phyloP scores from a whole-genome alignment of 2,797 vertebrate genomes.

The Pantherophis alleghaniensis region DNA sequence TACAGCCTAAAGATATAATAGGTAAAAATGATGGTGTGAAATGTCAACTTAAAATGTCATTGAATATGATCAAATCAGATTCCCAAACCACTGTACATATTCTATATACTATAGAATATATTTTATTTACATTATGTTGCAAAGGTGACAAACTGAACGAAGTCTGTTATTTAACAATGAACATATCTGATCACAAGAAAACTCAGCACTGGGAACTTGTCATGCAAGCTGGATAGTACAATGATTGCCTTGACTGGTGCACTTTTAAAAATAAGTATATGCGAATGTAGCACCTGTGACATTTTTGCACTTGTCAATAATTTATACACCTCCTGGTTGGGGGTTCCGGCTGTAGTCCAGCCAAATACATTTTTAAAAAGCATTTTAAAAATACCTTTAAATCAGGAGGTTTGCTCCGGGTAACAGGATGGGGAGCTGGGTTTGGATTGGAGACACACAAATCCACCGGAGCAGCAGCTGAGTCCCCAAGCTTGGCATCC shows the following conservation, averaged over 20 bases:
- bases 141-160: not conserved
- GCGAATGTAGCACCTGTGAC: not conserved
- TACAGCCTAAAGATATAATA: not conserved
- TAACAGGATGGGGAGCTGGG: slow-evolving; percentile 55
- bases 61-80: not conserved
- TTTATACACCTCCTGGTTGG: slow-evolving; percentile 13
- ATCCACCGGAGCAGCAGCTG: slow-evolving; percentile 45
- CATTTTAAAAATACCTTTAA: slow-evolving; percentile 71
- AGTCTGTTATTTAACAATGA: not conserved
- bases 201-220: not conserved
- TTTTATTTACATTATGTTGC: not conserved
- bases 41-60: not conserved
- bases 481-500: slow-evolving; percentile 68
- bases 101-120: not conserved
- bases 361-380: not conserved
- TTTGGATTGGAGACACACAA: slow-evolving; percentile 53
- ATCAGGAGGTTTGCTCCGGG: slow-evolving; percentile 78
- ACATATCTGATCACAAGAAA: not conserved
- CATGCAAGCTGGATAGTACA: not conserved
- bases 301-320: not conserved
- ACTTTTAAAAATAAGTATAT: not conserved
- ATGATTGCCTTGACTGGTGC: not conserved
- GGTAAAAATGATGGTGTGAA: not conserved
- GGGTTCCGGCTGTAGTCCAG: not conserved
- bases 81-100: not conserved